A percentile compares a stretch with the other conserved stretches of the same genome.
phyloP scores from a whole-genome alignment of 2,113 vertebrate genomes.

The Xyrauchen texanus region DNA sequence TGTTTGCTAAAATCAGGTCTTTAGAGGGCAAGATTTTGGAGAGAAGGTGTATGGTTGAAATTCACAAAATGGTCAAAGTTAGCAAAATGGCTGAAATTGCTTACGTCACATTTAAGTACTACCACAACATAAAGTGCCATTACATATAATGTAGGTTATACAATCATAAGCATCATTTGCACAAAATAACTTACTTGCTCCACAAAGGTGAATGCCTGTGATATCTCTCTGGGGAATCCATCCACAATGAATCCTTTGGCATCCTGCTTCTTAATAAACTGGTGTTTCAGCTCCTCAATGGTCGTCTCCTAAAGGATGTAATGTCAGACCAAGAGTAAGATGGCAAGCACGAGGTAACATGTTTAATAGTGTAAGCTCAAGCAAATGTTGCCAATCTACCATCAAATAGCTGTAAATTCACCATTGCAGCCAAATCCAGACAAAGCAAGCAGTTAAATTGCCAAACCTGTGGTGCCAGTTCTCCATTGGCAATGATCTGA shows the following conservation, averaged over 20 bases:
- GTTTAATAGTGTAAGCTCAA: too few species aligned
- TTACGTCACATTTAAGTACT: too few species aligned
- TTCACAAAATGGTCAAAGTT: too few species aligned
- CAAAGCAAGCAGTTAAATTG: neutral
- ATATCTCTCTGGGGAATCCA: constrained; percentile 73
- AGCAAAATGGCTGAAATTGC: too few species aligned
- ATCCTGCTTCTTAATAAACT: constrained; percentile 70
- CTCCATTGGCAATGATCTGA: constrained; percentile 68
- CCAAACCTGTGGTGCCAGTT: constrained; percentile 60
- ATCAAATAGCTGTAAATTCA: neutral
- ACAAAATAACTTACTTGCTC: constrained; percentile 64
- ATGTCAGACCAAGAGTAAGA: neutral
- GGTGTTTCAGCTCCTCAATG: constrained; percentile 72
- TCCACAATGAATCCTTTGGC: constrained; percentile 71
- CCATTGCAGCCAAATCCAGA: neutral
- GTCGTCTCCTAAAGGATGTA: constrained; percentile 64
- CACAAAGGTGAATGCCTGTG: constrained; percentile 71
- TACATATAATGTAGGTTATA: neutral
- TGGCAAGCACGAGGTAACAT: neutral
- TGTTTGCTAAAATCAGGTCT: too few species aligned
- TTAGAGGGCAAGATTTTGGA: too few species aligned
- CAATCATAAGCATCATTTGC: neutral
- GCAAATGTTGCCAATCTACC: too few species aligned
- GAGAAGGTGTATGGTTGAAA: too few species aligned
- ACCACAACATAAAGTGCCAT: too few species aligned